These are phyloP conservation scores for roundworm (Caenorhabditis elegans) DNA, from an alignment of 1,140 invertebrate species.

Conservation along the genomic window WBcel235 BX284604.4:11946001-11946500, in stretches of 20 bases:
- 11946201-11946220: not conserved
- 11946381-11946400: conserved; percentile 5
- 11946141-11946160: not conserved
- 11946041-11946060: too few species aligned
- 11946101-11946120: not conserved
- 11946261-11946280: not conserved
- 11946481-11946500: not conserved
- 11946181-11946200: not conserved
- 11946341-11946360: not conserved
- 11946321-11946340: not conserved
- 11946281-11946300: not conserved
- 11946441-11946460: not conserved
- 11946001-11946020: too few species aligned
- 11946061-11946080: not conserved
- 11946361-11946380: conserved; percentile 9
- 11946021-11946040: too few species aligned
- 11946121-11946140: not conserved
- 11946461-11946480: not conserved
- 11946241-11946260: not conserved
- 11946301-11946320: not conserved
- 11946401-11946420: not conserved
- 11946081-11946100: not conserved
- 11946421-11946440: not conserved
- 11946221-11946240: not conserved
- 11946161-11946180: not conserved